These are phyloP conservation scores for Nemopilema nomurai DNA, from an alignment of 30 jellyfish, hydroid and myxozoan species.

Conservation along the genomic window DNA sequence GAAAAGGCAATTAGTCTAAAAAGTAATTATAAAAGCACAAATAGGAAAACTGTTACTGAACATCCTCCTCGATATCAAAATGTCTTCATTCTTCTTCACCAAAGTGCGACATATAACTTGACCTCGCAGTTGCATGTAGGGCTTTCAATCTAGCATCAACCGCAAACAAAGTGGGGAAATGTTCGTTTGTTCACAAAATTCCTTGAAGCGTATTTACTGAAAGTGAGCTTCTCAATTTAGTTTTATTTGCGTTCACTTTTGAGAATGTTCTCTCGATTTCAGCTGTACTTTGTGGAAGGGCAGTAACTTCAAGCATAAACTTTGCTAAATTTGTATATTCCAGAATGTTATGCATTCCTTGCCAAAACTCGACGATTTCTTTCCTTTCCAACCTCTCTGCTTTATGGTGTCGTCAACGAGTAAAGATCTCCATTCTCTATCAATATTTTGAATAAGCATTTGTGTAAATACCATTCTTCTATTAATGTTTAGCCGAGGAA, in stretches of 20 bases:
- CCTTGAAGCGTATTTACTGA: constrained; percentile 13
- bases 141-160: constrained; percentile 50
- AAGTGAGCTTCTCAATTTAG: constrained; percentile 13
- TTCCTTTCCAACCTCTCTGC: constrained; percentile 40
- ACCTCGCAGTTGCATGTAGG: constrained; percentile 30
- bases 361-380: no score
- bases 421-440: constrained; percentile 55
- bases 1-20: no score
- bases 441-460: no score
- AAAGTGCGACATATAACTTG: constrained; percentile 36
- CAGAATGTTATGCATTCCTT: no score
- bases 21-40: no score
- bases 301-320: no score
- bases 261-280: constrained; percentile 17
- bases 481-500: background rate
- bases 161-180: constrained; percentile 33
- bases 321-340: no score
- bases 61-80: constrained; percentile 24
- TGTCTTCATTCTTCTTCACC: constrained; percentile 20
- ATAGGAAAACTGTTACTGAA: constrained; percentile 14
- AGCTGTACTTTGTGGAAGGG: constrained; percentile 11
- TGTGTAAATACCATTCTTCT: constrained; percentile 16
- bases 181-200: constrained; percentile 27
- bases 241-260: constrained; percentile 1
- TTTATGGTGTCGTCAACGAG: constrained; percentile 18